Evolutionary conservation across 2,797 vertebrate genomes (phyloP).

Genomic region (Enteromius fasciolatus): DNA sequence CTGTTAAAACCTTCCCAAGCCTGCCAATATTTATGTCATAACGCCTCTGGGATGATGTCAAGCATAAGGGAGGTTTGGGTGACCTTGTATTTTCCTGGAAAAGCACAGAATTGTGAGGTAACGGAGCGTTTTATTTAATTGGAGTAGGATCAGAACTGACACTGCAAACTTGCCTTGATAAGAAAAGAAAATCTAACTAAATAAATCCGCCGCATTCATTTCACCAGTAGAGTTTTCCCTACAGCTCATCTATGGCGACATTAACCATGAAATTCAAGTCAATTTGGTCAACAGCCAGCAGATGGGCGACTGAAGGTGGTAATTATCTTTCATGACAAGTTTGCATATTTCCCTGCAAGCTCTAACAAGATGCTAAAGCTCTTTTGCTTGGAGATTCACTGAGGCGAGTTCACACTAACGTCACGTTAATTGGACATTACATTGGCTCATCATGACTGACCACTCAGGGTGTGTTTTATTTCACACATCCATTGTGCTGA

Average conservation of each 20-base stretch:
- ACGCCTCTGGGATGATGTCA: background rate
- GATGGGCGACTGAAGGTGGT: slow-evolving; percentile 53
- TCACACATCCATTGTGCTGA: slow-evolving; percentile 8
- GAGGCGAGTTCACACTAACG: slow-evolving; percentile 57
- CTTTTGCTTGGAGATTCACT: slow-evolving; percentile 47
- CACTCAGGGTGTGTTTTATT: slow-evolving; percentile 12
- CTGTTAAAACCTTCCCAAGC: slow-evolving; percentile 9
- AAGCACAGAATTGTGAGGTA: background rate
- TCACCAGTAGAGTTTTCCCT: slow-evolving; percentile 8
- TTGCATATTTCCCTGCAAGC: slow-evolving; percentile 43
- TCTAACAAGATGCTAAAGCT: slow-evolving; percentile 62
- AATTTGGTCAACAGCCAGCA: slow-evolving; percentile 56
- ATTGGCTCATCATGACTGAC: slow-evolving; percentile 45
- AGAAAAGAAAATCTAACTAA: background rate
- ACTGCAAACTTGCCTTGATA: slow-evolving; percentile 40
- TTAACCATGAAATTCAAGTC: slow-evolving; percentile 52
- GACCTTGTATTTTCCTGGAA: slow-evolving; percentile 12
- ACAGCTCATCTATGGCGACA: slow-evolving; percentile 23
- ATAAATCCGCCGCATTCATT: background rate
- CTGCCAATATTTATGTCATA: slow-evolving; percentile 6
- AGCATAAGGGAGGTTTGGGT: slow-evolving; percentile 5
- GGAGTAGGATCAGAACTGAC: background rate
- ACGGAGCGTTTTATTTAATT: slow-evolving; percentile 1
- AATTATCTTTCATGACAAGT: slow-evolving; percentile 62
- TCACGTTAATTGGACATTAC: slow-evolving; percentile 59